Evolutionary conservation across 2,797 vertebrate genomes (phyloP).

Genomic region (Merluccius polli): DNA sequence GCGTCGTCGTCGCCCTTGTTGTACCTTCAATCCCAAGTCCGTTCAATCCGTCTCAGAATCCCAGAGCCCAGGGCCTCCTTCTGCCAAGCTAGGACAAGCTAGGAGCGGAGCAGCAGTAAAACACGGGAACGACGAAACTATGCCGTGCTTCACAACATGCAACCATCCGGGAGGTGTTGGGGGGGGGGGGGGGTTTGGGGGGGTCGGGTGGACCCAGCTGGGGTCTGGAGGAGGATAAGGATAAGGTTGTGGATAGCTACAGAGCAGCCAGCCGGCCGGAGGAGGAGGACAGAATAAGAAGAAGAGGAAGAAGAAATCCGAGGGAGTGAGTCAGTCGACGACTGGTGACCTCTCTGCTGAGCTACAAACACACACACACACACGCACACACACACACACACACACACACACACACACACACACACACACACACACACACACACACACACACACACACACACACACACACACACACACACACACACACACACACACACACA

Average conservation of each 20-base stretch:
- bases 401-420: not conserved
- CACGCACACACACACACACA: conserved; percentile 18
- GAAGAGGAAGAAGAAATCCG: not conserved
- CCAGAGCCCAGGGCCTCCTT: not conserved
- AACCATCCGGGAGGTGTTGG: not conserved
- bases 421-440: conserved; percentile 18
- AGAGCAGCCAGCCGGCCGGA: not conserved
- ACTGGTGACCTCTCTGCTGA: conserved; percentile 54
- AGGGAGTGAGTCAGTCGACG: conserved; percentile 29
- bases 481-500: not conserved
- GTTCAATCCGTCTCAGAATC: not conserved
- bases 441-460: conserved; percentile 36
- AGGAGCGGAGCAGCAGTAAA: not conserved
- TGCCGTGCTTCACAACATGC: not conserved
- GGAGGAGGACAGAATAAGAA: not conserved
- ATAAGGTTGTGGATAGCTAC: not conserved
- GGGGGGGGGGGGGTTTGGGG: not conserved
- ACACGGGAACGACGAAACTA: not conserved
- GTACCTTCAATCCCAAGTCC: not conserved
- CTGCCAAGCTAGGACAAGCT: not conserved
- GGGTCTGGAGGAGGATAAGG: not conserved
- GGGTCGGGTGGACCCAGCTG: not conserved
- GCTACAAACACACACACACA: conserved; percentile 55
- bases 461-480: not conserved
- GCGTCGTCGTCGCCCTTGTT: not conserved